Evolutionary conservation across 1,140 invertebrate genomes (phyloP).

Genomic region (Lepidotrigona ventralis): DNA sequence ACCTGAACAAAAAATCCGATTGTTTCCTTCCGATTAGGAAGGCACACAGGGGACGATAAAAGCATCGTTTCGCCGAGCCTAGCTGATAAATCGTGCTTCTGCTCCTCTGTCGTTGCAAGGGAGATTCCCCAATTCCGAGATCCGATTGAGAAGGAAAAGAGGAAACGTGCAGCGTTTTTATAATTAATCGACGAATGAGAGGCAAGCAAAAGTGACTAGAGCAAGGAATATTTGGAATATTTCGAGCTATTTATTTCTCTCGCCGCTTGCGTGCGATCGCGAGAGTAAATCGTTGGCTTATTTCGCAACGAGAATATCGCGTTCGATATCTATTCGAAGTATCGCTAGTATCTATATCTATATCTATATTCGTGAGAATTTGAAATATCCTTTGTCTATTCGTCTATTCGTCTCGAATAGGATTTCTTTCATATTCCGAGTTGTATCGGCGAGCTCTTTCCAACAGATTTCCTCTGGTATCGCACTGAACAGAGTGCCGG

Average conservation of each 20-base stretch:
- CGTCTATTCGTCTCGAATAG: too few species aligned
- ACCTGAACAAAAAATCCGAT: not conserved
- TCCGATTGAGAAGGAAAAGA: constrained; percentile 30
- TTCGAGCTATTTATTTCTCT: too few species aligned
- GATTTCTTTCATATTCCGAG: not conserved
- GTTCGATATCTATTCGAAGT: constrained; percentile 18
- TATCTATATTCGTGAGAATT: too few species aligned
- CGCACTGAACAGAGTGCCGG: not conserved
- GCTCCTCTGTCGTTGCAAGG: not conserved
- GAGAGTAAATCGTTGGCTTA: constrained; percentile 28
- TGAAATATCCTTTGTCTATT: too few species aligned
- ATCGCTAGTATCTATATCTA: too few species aligned
- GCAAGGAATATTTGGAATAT: too few species aligned
- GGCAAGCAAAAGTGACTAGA: too few species aligned
- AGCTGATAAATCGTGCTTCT: constrained; percentile 14
- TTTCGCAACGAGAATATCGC: too few species aligned
- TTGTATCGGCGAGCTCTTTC: constrained; percentile 7
- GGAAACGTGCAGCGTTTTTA: too few species aligned
- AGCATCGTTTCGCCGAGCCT: not conserved
- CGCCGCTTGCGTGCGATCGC: too few species aligned
- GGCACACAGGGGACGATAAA: not conserved
- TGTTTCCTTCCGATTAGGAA: not conserved
- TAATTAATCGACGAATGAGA: not conserved
- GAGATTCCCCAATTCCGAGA: too few species aligned
- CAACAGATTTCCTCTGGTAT: not conserved